Evolutionary conservation across 2,888 invertebrate species (phyloP), one percentile per base, ranked within the genome.

Genomic region (Sipha maydis): DNA sequence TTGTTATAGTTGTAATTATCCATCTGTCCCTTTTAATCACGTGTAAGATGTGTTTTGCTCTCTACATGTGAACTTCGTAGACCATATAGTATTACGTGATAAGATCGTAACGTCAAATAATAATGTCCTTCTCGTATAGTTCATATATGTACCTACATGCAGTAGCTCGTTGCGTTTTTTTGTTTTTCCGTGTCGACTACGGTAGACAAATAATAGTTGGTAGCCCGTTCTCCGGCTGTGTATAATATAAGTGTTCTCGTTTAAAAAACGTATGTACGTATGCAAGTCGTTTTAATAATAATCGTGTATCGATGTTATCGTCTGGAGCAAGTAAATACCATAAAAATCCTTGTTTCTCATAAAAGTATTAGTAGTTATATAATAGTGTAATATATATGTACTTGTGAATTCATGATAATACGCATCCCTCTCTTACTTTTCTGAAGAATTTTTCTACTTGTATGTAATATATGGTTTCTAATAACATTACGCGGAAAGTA

Each of bases 271-370:
- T 41, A 31, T 4, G 28, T 73, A 48, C 48, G 48, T 48, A 14
- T 48, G 48, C 14, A 48, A 48, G 48, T 48, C 48, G 48, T 48
- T 14, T 14, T 48, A 14, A 48, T 48, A 48, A 48, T 14, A 48
- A 48, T 48, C 48, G 14, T 48, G 14, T 48, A 48, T 48, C 48
- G 48, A 48, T 48, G 69, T 67, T 85, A 85, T 85, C 48, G 77
- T 84, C 38, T 31, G 28, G 19, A n/a, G n/a, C 4, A 48, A 48
- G 61, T 76, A 75, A 76, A 84, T 84, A 84, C 75, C 48, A 48
- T 34, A 48, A 48, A 84, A 85, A 69, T 85, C 77, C 41, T 61
- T 61, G 76, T 76, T 84, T 76, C 76, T 67, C 84, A 28, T 76
- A 61, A 38, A 76, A 76, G 19, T 71, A 71, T 71, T 11, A 34